Evolutionary conservation across 2,113 vertebrate genomes (phyloP), one percentile per base, ranked within the genome.

Genomic region (Dipodomys stephensi): DNA sequence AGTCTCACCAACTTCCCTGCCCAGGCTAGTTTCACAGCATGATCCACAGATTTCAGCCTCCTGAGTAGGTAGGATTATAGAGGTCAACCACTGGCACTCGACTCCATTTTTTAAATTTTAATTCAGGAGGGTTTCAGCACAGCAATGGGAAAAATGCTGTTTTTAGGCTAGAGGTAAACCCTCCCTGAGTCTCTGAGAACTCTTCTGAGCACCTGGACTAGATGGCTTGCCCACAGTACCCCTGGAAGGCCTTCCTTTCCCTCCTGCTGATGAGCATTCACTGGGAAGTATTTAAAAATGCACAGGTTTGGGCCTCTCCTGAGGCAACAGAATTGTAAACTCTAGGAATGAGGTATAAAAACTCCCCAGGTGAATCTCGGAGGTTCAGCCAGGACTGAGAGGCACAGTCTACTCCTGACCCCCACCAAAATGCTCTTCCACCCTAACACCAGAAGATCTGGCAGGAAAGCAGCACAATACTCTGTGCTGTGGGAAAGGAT

Each of bases 271-370:
- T 39, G 78, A 65, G 25, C 30, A 13, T 77, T 72, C 53, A 72
- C 65, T 32, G 10, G 69, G 69, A 90, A 95, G 49, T 53, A 18
- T 83, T 83, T 81, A 28, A 27, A 87, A 82, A 35, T 35, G 68
- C 39, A 28, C 57, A n/a, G 15, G 3, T 13, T 2, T 25, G 16
- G 7, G 57, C 72, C 39, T 82, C 25, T 13, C 69, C 30, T 64
- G 20, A 93, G 80, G 60, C 39, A 64, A 91, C 0, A 65, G 57
- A 67, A 77, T 80, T 49, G 25, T n/a, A 73, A 87, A 62, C 19
- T 78, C 49, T 76, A 49, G 64, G 18, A 46, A 22, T 74, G 19
- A 53, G 9, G 32, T 11, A 62, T 60, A 7, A 65, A 88, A 80
- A 53, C 27, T 92, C 57, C 30, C 87, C 46, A n/a, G 5, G 32